Base-by-base conservation (phyloP, 2,113 vertebrate genomes). In the Girardinichthys multiradiatus region DNA sequence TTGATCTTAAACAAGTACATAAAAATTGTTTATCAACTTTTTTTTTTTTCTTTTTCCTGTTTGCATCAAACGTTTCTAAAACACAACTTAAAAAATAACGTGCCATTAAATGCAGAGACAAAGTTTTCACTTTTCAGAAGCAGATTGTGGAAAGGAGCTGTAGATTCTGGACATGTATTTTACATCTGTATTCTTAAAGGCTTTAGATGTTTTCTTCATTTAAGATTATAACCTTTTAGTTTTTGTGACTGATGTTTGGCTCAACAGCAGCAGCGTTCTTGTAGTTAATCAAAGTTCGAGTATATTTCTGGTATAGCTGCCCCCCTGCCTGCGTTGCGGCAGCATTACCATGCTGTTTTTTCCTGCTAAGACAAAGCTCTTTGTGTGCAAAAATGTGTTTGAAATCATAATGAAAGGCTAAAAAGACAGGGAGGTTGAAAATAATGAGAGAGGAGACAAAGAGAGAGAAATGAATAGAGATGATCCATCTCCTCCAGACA, bases 401-500 rank as follows among this genome's bases (percentile, higher is more conserved):
- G 69, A 71, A 76, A 81, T 77, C 77, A 65, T 63, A 42, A 42
- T 57, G 42, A 70, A 70, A 42, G 54, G 59, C 45, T 24, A 42
- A 35, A 79, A 48, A 80, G 68, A 75, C 33, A 28, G 30, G 29
- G 45, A 63, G 64, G 67, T 39, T 11, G 58, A 27, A 54, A 74
- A 73, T 57, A 79, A 83, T 64, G 27, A 58, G 58, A 76, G 57
- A 70, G 69, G 54, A 81, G 69, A 81, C 66, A 75, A 70, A 64
- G 33, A 48, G 27, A 68, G 45, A 48, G 65, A 74, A 54, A 77
- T 78, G 72, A 81, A 83, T 81, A 54, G 60, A 77, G 76, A 85
- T 86, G 65, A 83, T 87, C 76, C 72, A 69, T 29, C 48, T 80
- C 77, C 74, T 82, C 76, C 76, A 74, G 71, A 80, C 82, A 73